Conservation (phyloP, 2,888 invertebrate species). For the Bhutanitis thaidina region DNA sequence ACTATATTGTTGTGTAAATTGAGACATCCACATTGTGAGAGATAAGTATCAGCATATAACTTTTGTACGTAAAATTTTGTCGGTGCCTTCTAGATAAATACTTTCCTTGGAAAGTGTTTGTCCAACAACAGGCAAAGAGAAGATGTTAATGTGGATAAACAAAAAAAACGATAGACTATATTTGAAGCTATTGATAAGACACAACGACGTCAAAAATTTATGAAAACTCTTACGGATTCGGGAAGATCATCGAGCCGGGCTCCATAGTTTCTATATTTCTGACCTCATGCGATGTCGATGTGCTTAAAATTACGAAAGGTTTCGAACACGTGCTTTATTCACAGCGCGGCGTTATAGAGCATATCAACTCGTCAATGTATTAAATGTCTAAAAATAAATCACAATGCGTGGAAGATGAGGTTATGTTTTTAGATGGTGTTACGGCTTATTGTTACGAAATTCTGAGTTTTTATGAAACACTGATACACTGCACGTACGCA, state of each 20-base stretch:
- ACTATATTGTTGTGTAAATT: conserved; percentile 17
- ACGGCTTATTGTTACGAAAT: conserved; percentile 32
- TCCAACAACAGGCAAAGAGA: no score
- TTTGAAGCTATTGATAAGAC: no score
- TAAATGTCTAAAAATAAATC: conserved; percentile 74
- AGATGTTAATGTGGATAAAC: no score
- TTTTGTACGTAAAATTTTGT: no score
- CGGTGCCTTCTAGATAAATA: no score
- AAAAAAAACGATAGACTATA: no score
- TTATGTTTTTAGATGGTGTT: conserved; percentile 54
- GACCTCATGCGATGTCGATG: conserved; percentile 35
- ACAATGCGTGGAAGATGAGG: conserved; percentile 62
- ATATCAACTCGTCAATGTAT: conserved; percentile 64
- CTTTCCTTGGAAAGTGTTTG: no score
- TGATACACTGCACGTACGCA: conserved; percentile 45
- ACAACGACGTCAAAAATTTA: conserved; percentile 34
- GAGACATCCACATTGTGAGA: no score
- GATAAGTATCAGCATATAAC: no score
- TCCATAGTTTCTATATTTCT: conserved; percentile 48
- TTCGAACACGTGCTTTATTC: conserved; percentile 58
- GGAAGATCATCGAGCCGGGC: conserved; percentile 54
- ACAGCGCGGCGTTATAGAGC: conserved; percentile 47
- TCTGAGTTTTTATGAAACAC: conserved; percentile 37
- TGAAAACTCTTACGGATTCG: conserved; percentile 61
- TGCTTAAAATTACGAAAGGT: conserved; percentile 37